Evolutionary conservation across 2,113 vertebrate species (phyloP).

Genomic region (Arenaria interpres): DNA sequence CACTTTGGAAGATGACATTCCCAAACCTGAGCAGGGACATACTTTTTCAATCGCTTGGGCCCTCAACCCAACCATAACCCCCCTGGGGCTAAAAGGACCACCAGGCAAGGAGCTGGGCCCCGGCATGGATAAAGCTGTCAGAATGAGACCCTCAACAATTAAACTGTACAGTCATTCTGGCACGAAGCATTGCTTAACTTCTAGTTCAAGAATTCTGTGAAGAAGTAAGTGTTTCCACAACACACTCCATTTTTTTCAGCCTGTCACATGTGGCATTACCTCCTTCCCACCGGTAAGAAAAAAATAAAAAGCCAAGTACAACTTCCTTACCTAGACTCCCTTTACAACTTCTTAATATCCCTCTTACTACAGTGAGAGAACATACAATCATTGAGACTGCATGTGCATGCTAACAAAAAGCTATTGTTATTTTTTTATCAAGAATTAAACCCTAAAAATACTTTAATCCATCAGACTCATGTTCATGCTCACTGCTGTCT

Average conservation of each 20-base stretch:
- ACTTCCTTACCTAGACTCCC: not conserved
- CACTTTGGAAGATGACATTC: not conserved
- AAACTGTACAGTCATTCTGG: not conserved
- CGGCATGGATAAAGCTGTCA: not conserved
- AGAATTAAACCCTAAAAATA: not conserved
- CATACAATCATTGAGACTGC: not conserved
- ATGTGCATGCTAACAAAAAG: not conserved
- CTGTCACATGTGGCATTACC: not conserved
- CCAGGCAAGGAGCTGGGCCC: not conserved
- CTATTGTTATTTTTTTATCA: not conserved
- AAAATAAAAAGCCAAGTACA: not conserved
- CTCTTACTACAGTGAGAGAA: not conserved
- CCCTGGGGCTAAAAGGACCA: not conserved
- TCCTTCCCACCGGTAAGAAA: not conserved
- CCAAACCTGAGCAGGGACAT: not conserved
- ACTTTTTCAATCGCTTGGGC: not conserved
- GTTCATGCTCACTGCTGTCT: not conserved
- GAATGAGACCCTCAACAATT: conserved; percentile 5
- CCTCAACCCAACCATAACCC: not conserved
- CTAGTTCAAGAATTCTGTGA: not conserved
- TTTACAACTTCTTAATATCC: not conserved
- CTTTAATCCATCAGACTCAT: not conserved
- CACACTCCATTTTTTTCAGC: not conserved
- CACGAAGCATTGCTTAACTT: not conserved
- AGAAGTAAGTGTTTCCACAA: not conserved